These are phyloP conservation scores for Geodia barretti DNA, from an alignment of 37 sponge, comb jelly and placozoan genomes.

Conservation along the genomic window DNA sequence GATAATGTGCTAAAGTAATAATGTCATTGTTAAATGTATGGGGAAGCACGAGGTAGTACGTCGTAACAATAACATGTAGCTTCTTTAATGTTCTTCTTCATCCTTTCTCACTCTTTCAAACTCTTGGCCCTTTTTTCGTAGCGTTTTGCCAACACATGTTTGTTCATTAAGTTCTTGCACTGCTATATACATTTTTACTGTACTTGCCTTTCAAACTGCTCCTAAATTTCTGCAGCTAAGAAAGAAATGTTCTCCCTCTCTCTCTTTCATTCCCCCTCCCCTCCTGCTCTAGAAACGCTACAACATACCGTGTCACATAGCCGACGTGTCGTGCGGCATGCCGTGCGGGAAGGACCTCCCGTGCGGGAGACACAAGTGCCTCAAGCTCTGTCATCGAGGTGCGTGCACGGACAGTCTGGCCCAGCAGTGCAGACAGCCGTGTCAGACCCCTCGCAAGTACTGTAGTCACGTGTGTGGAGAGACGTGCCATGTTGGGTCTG, in stretches of 20 bases:
- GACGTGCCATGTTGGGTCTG: slow-evolving; percentile 71
- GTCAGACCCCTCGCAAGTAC: slow-evolving; percentile 35
- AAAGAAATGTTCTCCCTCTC: not conserved
- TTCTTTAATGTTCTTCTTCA: no score
- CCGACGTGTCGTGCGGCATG: slow-evolving; percentile 81
- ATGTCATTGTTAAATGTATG: slow-evolving; percentile 87
- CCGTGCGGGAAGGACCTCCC: slow-evolving; percentile 68
- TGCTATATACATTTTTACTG: no score
- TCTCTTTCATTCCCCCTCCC: not conserved
- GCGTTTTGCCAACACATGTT: no score
- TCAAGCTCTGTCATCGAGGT: slow-evolving; percentile 74
- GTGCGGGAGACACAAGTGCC: slow-evolving; percentile 79
- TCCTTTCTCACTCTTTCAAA: no score
- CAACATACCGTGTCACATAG: slow-evolving; percentile 85
- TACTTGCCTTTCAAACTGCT: no score
- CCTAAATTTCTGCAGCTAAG: no score
- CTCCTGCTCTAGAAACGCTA: slow-evolving; percentile 11
- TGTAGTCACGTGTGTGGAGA: slow-evolving; percentile 79
- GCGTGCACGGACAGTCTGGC: slow-evolving; percentile 55
- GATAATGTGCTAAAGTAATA: no score
- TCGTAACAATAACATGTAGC: no score
- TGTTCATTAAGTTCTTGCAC: no score
- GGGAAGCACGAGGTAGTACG: slow-evolving; percentile 87
- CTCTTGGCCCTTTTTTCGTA: no score
- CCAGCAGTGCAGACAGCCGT: slow-evolving; percentile 75